Evolutionary conservation across 2,797 vertebrate species (phyloP).

Genomic region (Lepidocolaptes lacrymiger): DNA sequence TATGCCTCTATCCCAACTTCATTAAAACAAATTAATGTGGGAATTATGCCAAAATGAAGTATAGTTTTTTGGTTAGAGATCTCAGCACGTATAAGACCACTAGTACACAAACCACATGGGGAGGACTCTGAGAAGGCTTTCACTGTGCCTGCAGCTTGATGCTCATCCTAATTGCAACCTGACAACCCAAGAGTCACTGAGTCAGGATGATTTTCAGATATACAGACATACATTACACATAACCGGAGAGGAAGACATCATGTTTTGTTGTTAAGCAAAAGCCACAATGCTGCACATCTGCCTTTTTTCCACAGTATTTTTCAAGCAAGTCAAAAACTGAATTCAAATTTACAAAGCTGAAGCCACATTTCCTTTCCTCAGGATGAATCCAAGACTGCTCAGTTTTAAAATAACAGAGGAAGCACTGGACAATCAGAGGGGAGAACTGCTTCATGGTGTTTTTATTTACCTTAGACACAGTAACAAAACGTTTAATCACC

Average conservation of each 20-base stretch:
- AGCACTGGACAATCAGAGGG: rapidly evolving
- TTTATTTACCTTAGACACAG: background rate
- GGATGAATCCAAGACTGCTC: background rate
- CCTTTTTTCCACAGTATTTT: background rate
- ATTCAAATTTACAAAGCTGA: background rate
- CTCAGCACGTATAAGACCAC: background rate
- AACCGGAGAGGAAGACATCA: background rate
- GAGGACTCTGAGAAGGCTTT: background rate
- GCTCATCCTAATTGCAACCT: background rate
- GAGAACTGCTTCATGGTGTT: background rate
- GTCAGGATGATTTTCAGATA: background rate
- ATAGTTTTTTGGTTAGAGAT: background rate
- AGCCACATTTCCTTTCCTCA: background rate
- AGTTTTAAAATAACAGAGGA: background rate
- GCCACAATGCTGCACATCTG: background rate
- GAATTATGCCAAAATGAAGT: background rate
- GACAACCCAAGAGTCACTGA: background rate
- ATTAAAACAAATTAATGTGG: background rate
- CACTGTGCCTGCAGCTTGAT: background rate
- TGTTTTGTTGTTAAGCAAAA: background rate
- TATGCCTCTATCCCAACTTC: background rate
- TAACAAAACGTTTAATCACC: background rate
- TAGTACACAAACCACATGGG: background rate
- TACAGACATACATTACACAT: background rate
- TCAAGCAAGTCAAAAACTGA: background rate